A percentile compares a stretch with the other conserved stretches of the same genome.
These are phyloP conservation scores for Miltochrista miniata DNA, from an alignment of 2,888 invertebrate species.

Conservation along the genomic window DNA sequence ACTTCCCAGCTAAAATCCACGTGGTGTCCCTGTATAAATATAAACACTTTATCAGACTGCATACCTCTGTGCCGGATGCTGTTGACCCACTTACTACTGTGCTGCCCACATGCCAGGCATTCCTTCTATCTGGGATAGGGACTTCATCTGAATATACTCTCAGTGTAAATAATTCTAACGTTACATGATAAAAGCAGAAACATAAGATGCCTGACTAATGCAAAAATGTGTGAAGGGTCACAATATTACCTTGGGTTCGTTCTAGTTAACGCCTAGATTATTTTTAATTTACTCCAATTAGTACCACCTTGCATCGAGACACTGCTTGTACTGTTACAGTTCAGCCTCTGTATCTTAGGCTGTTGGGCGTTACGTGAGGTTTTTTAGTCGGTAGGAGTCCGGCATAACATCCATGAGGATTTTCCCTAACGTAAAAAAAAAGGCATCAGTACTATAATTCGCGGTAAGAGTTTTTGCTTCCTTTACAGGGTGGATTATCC, in stretches of 20 bases:
- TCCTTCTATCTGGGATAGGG: slow-evolving; percentile 14
- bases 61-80: slow-evolving; percentile 39
- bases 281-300: no score
- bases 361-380: no score
- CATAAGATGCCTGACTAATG: neutral
- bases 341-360: no score
- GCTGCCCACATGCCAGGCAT: slow-evolving; percentile 34
- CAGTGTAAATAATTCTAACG: slow-evolving; percentile 2
- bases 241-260: neutral
- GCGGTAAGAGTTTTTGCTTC: no score
- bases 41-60: slow-evolving; percentile 44
- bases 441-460: no score
- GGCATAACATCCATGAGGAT: no score
- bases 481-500: no score
- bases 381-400: no score
- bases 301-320: no score
- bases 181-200: neutral
- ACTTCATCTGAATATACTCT: slow-evolving; percentile 7
- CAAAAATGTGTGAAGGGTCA: neutral
- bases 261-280: no score
- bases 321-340: no score
- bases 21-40: slow-evolving; percentile 37
- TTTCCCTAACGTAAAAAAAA: no score
- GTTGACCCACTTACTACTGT: slow-evolving; percentile 47
- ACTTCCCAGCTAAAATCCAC: neutral